Evolutionary conservation across 2,888 invertebrate species (phyloP), one percentile per base, ranked within the genome.

Genomic region (Cosmia trapezina): DNA sequence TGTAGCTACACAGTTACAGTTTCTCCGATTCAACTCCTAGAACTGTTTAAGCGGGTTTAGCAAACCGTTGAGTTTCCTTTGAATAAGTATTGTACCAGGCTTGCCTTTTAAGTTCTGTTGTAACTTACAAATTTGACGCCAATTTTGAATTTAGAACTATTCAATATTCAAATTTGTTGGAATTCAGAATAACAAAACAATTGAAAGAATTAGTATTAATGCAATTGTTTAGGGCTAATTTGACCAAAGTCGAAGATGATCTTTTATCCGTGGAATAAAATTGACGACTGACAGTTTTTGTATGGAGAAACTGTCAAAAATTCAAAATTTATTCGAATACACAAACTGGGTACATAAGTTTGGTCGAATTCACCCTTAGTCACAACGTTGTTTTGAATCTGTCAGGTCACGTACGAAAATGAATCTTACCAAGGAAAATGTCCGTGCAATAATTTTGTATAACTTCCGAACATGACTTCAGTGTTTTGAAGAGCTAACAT

Each of bases 1-100:
- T 37, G 28, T n/a, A 19, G n/a, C 22, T 37, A 61, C n/a, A 56
- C 28, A 62, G 43, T 14, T 49, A 71, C n/a, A 62, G 28, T 56
- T 62, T 47, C 65, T 51, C 37, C 17, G 45, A n/a, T 45, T 45
- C 28, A 9, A 51, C 61, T 49, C 28, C 54, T 41, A n/a, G 47
- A 61, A 72, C n/a, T 54, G 28, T 11, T 51, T 45, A 51, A 51
- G 19, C 22, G 33, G 49, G 22, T n/a, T 64, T 37, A 17, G 19
- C n/a, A 64, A 63, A 59, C 51, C 45, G 28, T 45, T 45, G 6
- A 64, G 57, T 45, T 51, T 45, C 43, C 57, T 51, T 63, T 45
- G 22, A 43, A 43, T 45, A 73, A 28, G 12, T 37, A 22, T 56
- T 41, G 9, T 47, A 43, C 43, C 12, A 43, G 47, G 47, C 6